Percentiles rank a stretch among this genome's conserved stretches.
phyloP scores from a whole-genome alignment of 2,888 invertebrate genomes.

The Drosophila phalerata region DNA sequence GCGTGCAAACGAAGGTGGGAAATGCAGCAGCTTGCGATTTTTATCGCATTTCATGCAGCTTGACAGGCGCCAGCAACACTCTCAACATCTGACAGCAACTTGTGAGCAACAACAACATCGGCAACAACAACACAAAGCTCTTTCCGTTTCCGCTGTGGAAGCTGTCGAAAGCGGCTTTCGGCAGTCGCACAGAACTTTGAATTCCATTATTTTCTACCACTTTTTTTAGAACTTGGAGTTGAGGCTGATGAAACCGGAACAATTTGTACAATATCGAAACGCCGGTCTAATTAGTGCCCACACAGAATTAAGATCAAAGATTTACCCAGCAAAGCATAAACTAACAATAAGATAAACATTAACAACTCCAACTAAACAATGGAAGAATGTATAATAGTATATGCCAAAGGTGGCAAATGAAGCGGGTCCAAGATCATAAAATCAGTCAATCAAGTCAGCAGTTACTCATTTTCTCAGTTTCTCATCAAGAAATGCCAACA shows the following conservation, averaged over 20 bases:
- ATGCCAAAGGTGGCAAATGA: constrained; percentile 31
- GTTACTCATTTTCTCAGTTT: constrained; percentile 35
- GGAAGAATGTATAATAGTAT: background rate
- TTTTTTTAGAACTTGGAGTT: background rate
- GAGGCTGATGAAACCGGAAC: constrained; percentile 69
- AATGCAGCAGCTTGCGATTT: constrained; percentile 64
- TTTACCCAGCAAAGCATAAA: constrained; percentile 25
- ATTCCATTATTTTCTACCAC: background rate
- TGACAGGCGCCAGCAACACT: constrained; percentile 69
- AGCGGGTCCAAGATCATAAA: constrained; percentile 43
- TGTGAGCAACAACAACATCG: constrained; percentile 21
- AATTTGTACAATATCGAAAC: constrained; percentile 44
- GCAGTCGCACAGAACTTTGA: constrained; percentile 37
- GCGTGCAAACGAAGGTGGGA: constrained; percentile 40
- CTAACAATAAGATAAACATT: constrained; percentile 57
- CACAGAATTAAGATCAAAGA: constrained; percentile 49
- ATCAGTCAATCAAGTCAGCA: constrained; percentile 63
- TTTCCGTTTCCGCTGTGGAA: constrained; percentile 57
- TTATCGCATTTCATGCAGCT: constrained; percentile 59
- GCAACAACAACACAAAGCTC: constrained; percentile 41
- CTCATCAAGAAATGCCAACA: constrained; percentile 47
- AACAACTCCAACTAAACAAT: constrained; percentile 47
- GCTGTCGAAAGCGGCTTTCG: constrained; percentile 66
- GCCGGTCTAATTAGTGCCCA: constrained; percentile 47
- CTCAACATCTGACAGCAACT: constrained; percentile 51